Evolutionary conservation across 2,797 vertebrate species (phyloP).

Genomic region (Anguilla pacifica): DNA sequence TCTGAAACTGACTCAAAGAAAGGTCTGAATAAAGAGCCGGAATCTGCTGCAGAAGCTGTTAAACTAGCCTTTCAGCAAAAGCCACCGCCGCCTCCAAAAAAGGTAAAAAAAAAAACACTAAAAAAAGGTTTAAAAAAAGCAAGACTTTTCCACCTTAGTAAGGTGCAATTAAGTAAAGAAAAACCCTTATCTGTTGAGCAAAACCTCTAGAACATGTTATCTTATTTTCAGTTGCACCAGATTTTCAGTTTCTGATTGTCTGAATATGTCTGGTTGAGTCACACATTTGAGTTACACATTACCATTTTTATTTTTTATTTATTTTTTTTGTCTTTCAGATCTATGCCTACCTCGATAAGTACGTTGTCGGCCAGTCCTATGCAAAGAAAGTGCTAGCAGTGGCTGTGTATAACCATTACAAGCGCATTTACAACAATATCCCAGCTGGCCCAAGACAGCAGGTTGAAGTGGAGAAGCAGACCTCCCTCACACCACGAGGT

Average conservation of each 20-base stretch:
- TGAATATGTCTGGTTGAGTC: not conserved
- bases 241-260: not conserved
- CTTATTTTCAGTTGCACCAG: not conserved
- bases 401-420: conserved; percentile 98
- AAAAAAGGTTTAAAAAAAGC: not conserved
- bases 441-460: conserved; percentile 87
- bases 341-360: conserved; percentile 97
- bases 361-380: conserved; percentile 94
- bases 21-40: conserved; percentile 90
- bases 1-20: conserved; percentile 97
- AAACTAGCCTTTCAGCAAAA: conserved; percentile 96
- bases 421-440: conserved; percentile 98
- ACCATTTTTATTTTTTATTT: too few species aligned
- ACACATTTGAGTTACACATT: not conserved
- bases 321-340: conserved; percentile 74
- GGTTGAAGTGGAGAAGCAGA: conserved; percentile 90
- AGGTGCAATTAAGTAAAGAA: not conserved
- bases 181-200: not conserved
- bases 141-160: not conserved
- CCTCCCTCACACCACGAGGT: conserved; percentile 92
- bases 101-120: conserved; percentile 79
- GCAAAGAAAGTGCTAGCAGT: conserved; percentile 98
- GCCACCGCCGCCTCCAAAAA: conserved; percentile 95
- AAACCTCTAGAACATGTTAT: not conserved
- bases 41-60: conserved; percentile 92